Conservation (phyloP, 2,113 vertebrate species). For the Bambusicola thoracicus region DNA sequence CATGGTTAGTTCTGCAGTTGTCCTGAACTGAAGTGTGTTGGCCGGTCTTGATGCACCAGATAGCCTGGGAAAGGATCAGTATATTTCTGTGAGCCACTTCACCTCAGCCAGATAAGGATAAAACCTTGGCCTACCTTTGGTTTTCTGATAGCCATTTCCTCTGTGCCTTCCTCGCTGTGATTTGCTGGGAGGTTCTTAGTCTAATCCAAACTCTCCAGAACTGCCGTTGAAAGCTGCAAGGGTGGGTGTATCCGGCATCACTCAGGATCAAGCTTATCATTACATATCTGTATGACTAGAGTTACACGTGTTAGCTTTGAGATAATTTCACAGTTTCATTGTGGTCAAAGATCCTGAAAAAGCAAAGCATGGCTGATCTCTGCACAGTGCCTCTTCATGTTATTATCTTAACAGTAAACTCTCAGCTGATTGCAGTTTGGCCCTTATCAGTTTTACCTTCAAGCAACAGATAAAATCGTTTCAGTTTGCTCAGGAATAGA, state of each 20-base stretch:
- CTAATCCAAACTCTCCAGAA: slow-evolving; percentile 14
- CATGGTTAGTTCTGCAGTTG: background rate
- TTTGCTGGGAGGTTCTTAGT: background rate
- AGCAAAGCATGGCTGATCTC: slow-evolving; percentile 10
- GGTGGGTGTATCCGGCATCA: background rate
- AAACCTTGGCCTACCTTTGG: slow-evolving; percentile 25
- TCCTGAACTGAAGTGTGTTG: background rate
- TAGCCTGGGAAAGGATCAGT: background rate
- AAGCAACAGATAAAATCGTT: background rate
- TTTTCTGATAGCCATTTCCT: slow-evolving; percentile 48
- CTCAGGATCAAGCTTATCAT: slow-evolving; percentile 35
- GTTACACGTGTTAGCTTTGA: slow-evolving; percentile 36
- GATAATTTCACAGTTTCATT: slow-evolving; percentile 47
- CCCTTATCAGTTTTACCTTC: slow-evolving; percentile 31
- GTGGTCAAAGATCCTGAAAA: slow-evolving; percentile 49
- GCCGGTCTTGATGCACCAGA: background rate
- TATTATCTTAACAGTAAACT: slow-evolving; percentile 48
- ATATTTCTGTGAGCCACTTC: background rate
- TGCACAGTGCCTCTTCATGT: background rate
- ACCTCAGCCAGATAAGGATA: slow-evolving; percentile 12
- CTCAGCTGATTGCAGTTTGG: slow-evolving; percentile 41
- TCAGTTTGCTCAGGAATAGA: slow-evolving; percentile 15
- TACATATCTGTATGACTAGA: slow-evolving; percentile 39
- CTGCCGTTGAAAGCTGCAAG: background rate
- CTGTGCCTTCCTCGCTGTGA: background rate